Conservation (phyloP, 2,797 vertebrate genomes). For the Philypnodon macrostomus region DNA sequence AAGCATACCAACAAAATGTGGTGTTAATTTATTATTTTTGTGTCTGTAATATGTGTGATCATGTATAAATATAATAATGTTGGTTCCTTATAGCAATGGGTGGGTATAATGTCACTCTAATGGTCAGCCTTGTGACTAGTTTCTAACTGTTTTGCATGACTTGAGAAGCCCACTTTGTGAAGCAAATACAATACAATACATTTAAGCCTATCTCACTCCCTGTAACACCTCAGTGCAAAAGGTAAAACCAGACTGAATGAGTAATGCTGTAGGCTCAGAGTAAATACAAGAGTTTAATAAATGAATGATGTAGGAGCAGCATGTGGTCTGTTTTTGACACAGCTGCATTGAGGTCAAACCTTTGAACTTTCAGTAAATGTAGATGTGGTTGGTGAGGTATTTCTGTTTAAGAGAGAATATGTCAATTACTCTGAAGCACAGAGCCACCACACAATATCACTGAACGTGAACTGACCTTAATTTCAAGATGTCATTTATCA, state of each 20-base stretch:
- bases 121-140: not conserved
- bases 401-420: not conserved
- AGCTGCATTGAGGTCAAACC: no score
- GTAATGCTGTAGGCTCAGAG: not conserved
- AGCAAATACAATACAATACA: not conserved
- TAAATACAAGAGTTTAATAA: not conserved
- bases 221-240: not conserved
- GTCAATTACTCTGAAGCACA: not conserved
- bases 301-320: not conserved
- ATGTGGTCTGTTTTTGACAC: not conserved
- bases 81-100: no score
- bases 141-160: not conserved
- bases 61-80: no score
- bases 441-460: no score
- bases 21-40: no score
- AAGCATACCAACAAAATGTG: no score
- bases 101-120: not conserved
- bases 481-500: no score
- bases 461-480: no score
- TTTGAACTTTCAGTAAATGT: constrained; percentile 9
- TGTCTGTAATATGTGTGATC: no score
- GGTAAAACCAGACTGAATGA: not conserved
- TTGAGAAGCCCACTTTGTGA: constrained; percentile 1
- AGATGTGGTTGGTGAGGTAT: not conserved
- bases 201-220: not conserved